These are phyloP conservation scores for Steatocranus sp. DNA, from an alignment of 2,797 vertebrate genomes.

Conservation along the genomic window DNA sequence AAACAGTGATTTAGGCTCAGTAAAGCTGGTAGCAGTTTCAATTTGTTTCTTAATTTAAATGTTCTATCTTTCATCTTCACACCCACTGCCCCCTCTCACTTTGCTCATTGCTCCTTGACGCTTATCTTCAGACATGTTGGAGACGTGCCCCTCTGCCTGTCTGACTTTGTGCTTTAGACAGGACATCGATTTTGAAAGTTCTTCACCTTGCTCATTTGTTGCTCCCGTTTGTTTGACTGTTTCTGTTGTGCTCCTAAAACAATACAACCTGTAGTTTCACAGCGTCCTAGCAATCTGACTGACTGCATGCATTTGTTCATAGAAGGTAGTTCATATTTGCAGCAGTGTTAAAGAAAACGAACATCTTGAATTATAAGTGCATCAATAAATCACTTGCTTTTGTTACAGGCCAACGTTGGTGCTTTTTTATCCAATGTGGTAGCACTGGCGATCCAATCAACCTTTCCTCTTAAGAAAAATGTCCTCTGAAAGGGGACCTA, in stretches of 20 bases:
- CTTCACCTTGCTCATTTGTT: not conserved
- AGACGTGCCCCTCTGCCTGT: slow-evolving; percentile 77
- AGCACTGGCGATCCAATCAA: not conserved
- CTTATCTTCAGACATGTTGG: slow-evolving; percentile 73
- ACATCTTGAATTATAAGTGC: not conserved
- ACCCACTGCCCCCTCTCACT: not conserved
- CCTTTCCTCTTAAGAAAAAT: accelerated
- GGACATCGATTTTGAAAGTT: not conserved
- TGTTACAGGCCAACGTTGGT: not conserved
- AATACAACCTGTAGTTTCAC: not conserved
- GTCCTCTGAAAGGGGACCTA: not conserved
- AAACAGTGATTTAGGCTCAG: not conserved
- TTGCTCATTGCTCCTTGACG: slow-evolving; percentile 52
- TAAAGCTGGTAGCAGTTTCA: not conserved
- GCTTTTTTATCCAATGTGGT: not conserved
- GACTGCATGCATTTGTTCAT: not conserved
- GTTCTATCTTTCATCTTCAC: not conserved
- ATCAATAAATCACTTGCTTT: not conserved
- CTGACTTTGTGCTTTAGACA: slow-evolving; percentile 71
- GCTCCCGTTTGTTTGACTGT: not conserved
- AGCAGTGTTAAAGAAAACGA: not conserved
- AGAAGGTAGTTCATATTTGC: not conserved
- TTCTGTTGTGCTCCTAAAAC: not conserved
- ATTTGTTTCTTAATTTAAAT: not conserved
- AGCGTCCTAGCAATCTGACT: not conserved